Conservation (phyloP, 2,888 invertebrate genomes). For the Drosophila mettleri region DNA sequence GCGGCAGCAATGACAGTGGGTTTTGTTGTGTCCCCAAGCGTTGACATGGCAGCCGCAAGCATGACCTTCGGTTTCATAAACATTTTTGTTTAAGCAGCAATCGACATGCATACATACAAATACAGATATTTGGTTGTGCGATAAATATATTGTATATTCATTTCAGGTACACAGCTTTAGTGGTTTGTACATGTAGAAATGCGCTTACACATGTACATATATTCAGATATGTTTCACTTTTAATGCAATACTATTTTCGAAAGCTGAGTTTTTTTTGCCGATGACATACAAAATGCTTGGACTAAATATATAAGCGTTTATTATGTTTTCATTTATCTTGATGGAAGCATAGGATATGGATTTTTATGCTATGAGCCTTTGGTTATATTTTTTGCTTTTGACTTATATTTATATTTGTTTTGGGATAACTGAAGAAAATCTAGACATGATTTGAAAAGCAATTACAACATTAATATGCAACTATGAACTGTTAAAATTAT, state of each 20-base stretch:
- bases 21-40: conserved; percentile 36
- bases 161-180: neutral
- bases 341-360: too few species aligned
- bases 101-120: conserved; percentile 8
- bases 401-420: too few species aligned
- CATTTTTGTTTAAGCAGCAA: conserved; percentile 26
- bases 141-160: conserved; percentile 15
- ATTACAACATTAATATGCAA: too few species aligned
- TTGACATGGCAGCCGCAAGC: conserved; percentile 39
- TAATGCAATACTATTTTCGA: neutral
- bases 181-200: neutral
- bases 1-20: neutral
- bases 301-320: too few species aligned
- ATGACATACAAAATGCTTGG: too few species aligned
- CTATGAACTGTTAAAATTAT: too few species aligned
- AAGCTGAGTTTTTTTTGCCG: neutral
- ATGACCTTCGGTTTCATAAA: conserved; percentile 26
- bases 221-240: neutral
- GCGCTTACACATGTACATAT: neutral
- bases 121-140: conserved; percentile 6
- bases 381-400: too few species aligned
- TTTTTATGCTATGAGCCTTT: too few species aligned
- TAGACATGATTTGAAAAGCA: too few species aligned
- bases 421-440: too few species aligned
- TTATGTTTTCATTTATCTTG: too few species aligned